Base-by-base conservation (phyloP, 2,797 vertebrate genomes). In the Chelmon rostratus region DNA sequence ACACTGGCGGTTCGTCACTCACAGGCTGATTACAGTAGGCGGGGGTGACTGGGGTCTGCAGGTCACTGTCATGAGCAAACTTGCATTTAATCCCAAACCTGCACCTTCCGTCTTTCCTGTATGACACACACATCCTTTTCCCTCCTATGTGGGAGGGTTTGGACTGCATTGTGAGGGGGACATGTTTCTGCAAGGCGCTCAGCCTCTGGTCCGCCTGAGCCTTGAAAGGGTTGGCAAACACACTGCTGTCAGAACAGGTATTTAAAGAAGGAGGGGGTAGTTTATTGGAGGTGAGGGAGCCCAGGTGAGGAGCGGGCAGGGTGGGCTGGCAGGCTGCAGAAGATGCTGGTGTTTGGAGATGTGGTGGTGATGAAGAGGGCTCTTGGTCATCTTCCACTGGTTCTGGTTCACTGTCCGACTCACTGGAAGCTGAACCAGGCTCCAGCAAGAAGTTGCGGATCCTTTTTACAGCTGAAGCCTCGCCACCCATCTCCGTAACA, bases 61-160 rank as follows among this genome's bases (percentile, higher is more conserved):
- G 91, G 85, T 96, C 96, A 23, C 95, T 96, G 80, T 96, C 96
- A 11, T 97, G 96, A 35, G 95, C 95, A 58, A 95, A 96, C 85
- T 96, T 97, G 88, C 96, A 97, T 47, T 94, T 93, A 81, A 94
- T 96, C 8, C 96, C 96, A 54, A 95, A 97, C 52, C 96, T 92
- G 76, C 96, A 97, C 59, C 95, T 90, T 1, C 96, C 95, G 1
- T 96, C 88, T 47, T 94, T 95, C 83, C 96, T 95, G 87, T 96
- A 96, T 0, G 94, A 87, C 59, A 96, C 88, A 5, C 96, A 97
- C 33, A 95, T 90, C 68, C 84, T 89, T 72, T 90, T 95, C 0
- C 96, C 96, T 1, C 93, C 95, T 19, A 95, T 96, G 71, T 95
- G 92, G 9, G 94, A 90, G 63, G 96, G 95, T 49, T 83, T 92